phyloP scores from a whole-genome alignment of 2,888 invertebrate species.

The Cataglyphis rosenhaueri region DNA sequence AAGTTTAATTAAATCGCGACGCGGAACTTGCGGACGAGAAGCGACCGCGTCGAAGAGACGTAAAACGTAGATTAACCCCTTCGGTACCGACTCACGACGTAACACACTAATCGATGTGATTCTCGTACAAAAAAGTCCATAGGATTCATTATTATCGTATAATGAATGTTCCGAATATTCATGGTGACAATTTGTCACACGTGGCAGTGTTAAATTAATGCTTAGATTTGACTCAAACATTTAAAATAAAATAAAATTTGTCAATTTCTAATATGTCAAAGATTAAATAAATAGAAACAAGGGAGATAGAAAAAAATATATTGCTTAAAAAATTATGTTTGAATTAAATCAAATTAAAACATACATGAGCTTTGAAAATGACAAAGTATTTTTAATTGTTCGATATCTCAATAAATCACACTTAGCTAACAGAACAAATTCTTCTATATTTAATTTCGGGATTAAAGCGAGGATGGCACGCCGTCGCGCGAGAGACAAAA shows the following conservation, averaged over 20 bases:
- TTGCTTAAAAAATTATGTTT: not conserved
- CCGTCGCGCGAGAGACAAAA: constrained; percentile 18
- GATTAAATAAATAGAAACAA: not conserved
- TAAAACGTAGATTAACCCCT: constrained; percentile 32
- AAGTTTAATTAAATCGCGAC: constrained; percentile 59
- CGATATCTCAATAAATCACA: constrained; percentile 17
- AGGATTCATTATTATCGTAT: not conserved
- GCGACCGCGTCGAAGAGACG: constrained; percentile 28
- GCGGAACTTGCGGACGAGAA: constrained; percentile 42
- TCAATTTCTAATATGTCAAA: not conserved
- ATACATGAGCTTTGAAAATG: not conserved
- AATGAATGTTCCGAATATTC: constrained; percentile 8
- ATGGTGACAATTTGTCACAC: not conserved
- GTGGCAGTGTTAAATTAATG: not conserved
- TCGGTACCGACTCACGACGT: constrained; percentile 4
- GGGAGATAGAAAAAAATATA: not conserved
- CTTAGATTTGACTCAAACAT: not conserved
- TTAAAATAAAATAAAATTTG: not conserved
- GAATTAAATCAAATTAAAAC: not conserved
- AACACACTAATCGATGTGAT: constrained; percentile 3
- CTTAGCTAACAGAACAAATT: constrained; percentile 10
- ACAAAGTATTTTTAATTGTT: constrained; percentile 27
- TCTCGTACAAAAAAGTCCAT: not conserved
- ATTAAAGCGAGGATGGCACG: constrained; percentile 21
- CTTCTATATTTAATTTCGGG: constrained; percentile 31